Evolutionary conservation across 2,888 invertebrate species (phyloP), one percentile per base, ranked within the genome.

Genomic region (Melolontha melolontha): DNA sequence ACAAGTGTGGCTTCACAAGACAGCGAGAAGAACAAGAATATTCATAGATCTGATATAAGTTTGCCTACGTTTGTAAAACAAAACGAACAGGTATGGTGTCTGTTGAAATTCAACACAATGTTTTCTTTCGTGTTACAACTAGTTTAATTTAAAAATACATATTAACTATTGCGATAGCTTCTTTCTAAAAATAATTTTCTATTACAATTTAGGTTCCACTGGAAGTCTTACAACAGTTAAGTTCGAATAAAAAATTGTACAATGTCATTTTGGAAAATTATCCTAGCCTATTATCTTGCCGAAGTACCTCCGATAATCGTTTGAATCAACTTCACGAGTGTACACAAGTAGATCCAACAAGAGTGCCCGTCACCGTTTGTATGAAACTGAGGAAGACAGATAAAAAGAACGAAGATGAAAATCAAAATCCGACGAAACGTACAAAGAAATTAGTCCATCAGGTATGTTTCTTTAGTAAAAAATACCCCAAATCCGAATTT

Each of bases 31-130:
- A 75, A 83, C 44, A 84, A 84, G 29, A 85, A 79, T 68, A 84
- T 85, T 14, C 85, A 85, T 74, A 86, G 87, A 73, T 94, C 93
- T 6, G 88, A 92, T 69, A 86, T 92, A 47, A 89, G 91, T 79
- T 82, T 94, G 67, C 93, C 93, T 0, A 92, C 93, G 1, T 93
- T 91, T 79, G 84, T 93, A 22, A 87, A 86, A 69, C 87, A 89
- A 75, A 88, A 87, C 73, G 91, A 91, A 79, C 89, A 89, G 85
- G 91, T 90, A 83, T 72, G 75, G 73, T 6, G 7, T 34, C 4
- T 8, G 29, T 27, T 5, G 1, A 22, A 22, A 22, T 22, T 22
- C 22, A 22, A 22, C 22, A 22, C 22, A 22, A 22, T 22, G 1
- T 22, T 22, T 22, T 22, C 22, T 22, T 22, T 22, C 1, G n/a